Base-by-base conservation (phyloP, 2,888 invertebrate genomes). In the Agrilus cyanescens region DNA sequence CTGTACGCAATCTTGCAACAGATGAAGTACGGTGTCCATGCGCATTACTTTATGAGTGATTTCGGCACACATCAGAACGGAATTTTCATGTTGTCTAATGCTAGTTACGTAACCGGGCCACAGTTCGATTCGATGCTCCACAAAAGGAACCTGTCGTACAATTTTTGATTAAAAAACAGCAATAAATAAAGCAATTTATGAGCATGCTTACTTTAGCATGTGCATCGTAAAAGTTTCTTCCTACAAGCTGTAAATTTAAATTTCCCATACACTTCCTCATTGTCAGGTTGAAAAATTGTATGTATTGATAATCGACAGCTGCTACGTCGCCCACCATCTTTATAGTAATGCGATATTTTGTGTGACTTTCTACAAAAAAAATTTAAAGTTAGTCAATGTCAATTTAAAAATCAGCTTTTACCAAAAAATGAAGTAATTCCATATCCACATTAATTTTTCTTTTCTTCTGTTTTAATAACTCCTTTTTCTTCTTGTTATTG, bases 41-140 rank as follows among this genome's bases (percentile, higher is more conserved):
- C 91, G 72, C 69, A 93, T 76, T 0, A 91, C 82, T 68, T 93
- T 93, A 57, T 87, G 86, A 0, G 80, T 71, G 1, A 91, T 77
- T 60, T 93, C 91, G 0, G 80, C 72, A 38, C 83, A 83, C 70
- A 94, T 70, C 8, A 93, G 65, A 12, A 93, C 73, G 1, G 76
- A 69, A 0, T 70, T 64, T 58, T 94, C 93, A 58, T 86, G 84
- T 52, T 88, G 85, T 1, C 87, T 75, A 32, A 93, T 88, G 0
- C 86, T 82, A 0, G 91, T 89, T n/a, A 79, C 68, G 52, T 85
- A 87, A 0, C 89, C 89, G 0, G 88, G 88, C 86, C 87, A 87
- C 1, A 90, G 62, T 58, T 86, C 80, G 10, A 90, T 57, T 34
- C 68, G 73, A 47, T 70, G 74, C 18, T 85, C 76, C 0, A 68